Evolutionary conservation across 2,797 vertebrate species (phyloP).

Genomic region (Momotus momota): DNA sequence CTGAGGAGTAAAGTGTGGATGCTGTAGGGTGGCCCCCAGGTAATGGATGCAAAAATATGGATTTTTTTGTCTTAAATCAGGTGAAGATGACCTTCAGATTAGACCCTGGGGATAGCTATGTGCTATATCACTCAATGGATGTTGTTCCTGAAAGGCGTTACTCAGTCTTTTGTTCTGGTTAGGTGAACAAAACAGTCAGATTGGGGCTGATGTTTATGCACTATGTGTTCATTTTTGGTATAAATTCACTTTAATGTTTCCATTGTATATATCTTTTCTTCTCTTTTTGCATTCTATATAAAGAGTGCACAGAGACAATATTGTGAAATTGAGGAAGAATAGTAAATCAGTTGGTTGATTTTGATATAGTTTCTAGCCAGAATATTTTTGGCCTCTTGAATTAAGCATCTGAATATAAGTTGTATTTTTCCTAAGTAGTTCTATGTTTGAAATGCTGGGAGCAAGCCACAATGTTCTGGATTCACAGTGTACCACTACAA

Average conservation of each 20-base stretch:
- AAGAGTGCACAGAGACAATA: background rate
- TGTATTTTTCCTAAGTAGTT: background rate
- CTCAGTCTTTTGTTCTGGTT: conserved; percentile 5
- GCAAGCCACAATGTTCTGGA: background rate
- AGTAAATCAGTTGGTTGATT: conserved; percentile 11
- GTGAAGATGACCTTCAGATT: background rate
- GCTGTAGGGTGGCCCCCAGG: background rate
- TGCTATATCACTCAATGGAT: background rate
- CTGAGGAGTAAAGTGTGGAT: background rate
- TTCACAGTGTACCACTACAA: background rate
- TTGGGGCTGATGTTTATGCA: background rate
- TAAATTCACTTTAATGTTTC: conserved; percentile 8
- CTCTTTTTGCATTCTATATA: background rate
- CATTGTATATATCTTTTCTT: background rate
- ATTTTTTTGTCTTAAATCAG: background rate
- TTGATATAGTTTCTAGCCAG: background rate
- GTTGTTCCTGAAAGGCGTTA: background rate
- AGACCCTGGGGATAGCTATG: background rate
- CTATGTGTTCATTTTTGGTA: background rate
- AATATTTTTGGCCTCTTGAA: background rate
- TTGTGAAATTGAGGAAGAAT: conserved; percentile 17
- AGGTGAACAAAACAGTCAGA: conserved; percentile 2
- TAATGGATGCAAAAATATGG: background rate
- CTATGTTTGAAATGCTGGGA: conserved; percentile 7
- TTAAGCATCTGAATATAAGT: background rate